phyloP scores from a whole-genome alignment of 2,797 vertebrate species.

The Spinus pinus region DNA sequence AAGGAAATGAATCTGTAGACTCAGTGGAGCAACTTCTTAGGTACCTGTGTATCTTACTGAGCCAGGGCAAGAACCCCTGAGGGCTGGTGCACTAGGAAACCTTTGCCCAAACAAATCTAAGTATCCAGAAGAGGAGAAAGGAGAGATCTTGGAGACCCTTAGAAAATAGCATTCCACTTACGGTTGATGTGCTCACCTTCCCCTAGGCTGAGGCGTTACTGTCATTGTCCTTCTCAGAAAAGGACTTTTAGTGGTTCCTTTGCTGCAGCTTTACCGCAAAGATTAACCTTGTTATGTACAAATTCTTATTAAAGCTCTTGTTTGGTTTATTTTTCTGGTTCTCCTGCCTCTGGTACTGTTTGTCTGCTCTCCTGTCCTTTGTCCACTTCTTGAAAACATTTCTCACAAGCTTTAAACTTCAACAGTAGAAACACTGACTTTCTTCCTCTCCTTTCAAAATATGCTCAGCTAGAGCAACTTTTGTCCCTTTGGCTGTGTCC shows the following conservation, averaged over 20 bases:
- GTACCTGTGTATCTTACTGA: background rate
- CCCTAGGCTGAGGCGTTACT: background rate
- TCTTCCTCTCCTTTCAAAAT: background rate
- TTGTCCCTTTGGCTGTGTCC: background rate
- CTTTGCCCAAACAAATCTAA: background rate
- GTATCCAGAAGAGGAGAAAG: background rate
- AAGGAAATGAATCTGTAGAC: background rate
- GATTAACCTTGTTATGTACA: background rate
- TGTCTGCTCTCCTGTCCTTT: background rate
- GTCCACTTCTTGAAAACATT: background rate
- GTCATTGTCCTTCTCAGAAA: background rate
- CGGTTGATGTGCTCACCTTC: background rate
- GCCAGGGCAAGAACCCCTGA: background rate
- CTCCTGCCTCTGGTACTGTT: background rate
- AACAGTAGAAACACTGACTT: background rate
- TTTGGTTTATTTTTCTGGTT: background rate
- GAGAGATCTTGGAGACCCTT: background rate
- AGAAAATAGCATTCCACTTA: background rate
- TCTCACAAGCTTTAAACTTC: background rate
- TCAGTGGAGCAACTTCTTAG: background rate
- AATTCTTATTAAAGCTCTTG: conserved; percentile 44
- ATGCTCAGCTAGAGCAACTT: background rate
- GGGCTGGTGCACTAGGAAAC: background rate
- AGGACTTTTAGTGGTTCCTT: background rate
- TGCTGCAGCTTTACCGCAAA: background rate